Conservation (phyloP, 2,888 invertebrate genomes). For the Ectemnius cavifrons region DNA sequence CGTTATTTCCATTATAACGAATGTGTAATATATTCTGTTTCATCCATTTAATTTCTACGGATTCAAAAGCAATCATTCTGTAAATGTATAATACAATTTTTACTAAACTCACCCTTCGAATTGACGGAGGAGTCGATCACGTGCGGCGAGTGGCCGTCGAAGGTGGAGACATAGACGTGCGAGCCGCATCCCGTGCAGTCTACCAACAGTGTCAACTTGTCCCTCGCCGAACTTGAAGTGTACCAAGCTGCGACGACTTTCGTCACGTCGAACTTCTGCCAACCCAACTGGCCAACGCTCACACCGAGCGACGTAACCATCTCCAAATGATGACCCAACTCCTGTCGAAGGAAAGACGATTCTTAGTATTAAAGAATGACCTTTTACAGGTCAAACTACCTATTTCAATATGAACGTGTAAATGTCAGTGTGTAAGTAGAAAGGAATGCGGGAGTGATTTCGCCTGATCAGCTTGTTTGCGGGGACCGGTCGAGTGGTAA, state of each 20-base stretch:
- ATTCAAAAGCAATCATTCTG: no score
- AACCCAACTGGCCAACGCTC: slow-evolving; percentile 85
- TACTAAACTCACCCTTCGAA: slow-evolving; percentile 66
- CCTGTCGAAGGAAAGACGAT: slow-evolving; percentile 58
- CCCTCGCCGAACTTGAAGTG: slow-evolving; percentile 75
- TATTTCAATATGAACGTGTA: no score
- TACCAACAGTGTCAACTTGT: slow-evolving; percentile 87
- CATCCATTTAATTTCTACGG: no score
- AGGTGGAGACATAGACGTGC: slow-evolving; percentile 83
- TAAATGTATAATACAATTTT: no score
- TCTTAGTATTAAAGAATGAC: no score
- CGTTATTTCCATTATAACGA: no score
- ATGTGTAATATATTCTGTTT: no score
- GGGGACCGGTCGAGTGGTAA: background rate
- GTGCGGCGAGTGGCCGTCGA: slow-evolving; percentile 73
- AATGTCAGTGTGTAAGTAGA: no score
- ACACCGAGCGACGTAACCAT: slow-evolving; percentile 77
- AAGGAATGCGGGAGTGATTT: no score
- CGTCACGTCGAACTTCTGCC: slow-evolving; percentile 93
- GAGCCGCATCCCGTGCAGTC: slow-evolving; percentile 91
- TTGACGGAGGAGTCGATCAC: slow-evolving; percentile 75
- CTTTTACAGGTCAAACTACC: no score
- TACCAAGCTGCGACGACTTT: slow-evolving; percentile 88
- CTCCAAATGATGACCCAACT: slow-evolving; percentile 74
- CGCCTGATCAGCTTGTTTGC: no score